Evolutionary conservation across 2,113 vertebrate species (phyloP).

Genomic region (Seriola dumerili): DNA sequence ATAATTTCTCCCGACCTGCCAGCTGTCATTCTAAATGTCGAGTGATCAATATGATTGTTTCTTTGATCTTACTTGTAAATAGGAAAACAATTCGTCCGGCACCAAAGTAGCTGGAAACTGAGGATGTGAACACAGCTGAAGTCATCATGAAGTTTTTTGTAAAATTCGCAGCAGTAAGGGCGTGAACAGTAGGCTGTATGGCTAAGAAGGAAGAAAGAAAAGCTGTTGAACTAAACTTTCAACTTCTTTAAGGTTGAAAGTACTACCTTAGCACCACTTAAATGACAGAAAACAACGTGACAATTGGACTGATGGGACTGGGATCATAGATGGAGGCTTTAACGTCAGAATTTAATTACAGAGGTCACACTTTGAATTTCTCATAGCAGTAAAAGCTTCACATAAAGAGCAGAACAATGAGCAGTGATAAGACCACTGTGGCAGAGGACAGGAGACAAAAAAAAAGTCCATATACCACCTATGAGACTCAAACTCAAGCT

Average conservation of each 20-base stretch:
- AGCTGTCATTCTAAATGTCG: constrained; percentile 14
- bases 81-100: background rate
- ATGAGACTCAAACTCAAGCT: constrained; percentile 11
- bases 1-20: background rate
- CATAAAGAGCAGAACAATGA: constrained; percentile 9
- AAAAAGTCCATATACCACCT: background rate
- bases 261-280: background rate
- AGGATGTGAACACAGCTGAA: background rate
- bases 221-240: background rate
- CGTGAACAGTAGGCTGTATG: background rate
- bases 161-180: background rate
- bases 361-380: background rate
- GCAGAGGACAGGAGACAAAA: constrained; percentile 17
- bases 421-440: background rate
- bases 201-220: background rate
- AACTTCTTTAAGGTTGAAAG: background rate
- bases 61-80: constrained; percentile 12
- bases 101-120: background rate
- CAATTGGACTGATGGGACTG: background rate
- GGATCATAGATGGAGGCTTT: background rate
- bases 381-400: background rate
- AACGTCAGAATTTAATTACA: constrained; percentile 8
- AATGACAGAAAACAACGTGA: background rate
- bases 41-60: constrained; percentile 30
- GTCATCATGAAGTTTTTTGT: background rate